Conservation (phyloP, 2,888 invertebrate species). For the Ophion obscuratus region DNA sequence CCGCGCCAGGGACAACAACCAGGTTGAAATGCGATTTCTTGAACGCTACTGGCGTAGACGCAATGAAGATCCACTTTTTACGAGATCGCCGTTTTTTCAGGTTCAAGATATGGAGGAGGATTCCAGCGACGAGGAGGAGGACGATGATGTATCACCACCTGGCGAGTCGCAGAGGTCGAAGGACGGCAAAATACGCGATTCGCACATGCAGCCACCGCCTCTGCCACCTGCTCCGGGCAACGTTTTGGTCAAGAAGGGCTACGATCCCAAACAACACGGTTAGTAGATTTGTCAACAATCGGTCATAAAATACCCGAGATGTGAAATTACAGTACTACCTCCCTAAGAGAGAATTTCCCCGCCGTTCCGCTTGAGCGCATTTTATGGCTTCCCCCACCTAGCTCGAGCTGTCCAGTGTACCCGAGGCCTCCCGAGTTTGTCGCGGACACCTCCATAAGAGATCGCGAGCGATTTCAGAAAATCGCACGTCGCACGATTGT, state of each 20-base stretch:
- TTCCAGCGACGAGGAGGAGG: constrained; percentile 88
- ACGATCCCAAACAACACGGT: constrained; percentile 95
- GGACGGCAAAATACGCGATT: constrained; percentile 84
- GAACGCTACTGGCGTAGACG: neutral
- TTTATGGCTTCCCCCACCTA: too few species aligned
- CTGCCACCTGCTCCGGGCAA: constrained; percentile 95
- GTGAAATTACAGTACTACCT: too few species aligned
- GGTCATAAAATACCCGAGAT: neutral
- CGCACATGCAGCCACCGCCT: constrained; percentile 87
- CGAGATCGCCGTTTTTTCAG: constrained; percentile 45
- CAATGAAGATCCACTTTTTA: neutral
- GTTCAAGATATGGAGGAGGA: constrained; percentile 98
- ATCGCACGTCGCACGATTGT: too few species aligned
- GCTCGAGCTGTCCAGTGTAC: too few species aligned
- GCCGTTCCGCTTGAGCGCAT: too few species aligned
- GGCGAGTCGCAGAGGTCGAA: constrained; percentile 78
- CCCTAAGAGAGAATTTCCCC: too few species aligned
- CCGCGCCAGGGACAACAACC: constrained; percentile 85
- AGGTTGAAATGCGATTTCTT: constrained; percentile 74
- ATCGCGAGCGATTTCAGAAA: too few species aligned
- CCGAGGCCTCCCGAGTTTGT: too few species aligned
- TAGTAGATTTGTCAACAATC: constrained; percentile 42
- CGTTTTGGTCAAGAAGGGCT: constrained; percentile 97
- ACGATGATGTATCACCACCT: constrained; percentile 83
- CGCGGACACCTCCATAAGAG: too few species aligned